Evolutionary conservation across 2,888 invertebrate species (phyloP), one percentile per base, ranked within the genome.

Genomic region (Corythucha ciliata): DNA sequence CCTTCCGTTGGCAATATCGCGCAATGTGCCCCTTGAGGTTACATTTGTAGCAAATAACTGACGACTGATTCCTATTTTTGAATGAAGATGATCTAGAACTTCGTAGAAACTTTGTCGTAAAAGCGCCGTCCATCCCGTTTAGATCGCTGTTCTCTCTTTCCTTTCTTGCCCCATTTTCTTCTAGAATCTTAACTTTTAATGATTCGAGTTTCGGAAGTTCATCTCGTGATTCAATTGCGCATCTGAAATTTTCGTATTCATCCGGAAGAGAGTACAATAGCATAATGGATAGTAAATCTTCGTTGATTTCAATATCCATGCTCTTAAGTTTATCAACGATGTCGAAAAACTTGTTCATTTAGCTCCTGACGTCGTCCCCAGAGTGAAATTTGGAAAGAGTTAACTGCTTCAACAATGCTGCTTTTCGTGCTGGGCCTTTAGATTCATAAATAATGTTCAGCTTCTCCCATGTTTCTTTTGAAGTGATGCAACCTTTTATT

Each of bases 261-360:
- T 27, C 29, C 16, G 45, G 45, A 4, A 37, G 32, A 16, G 4
- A 29, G 18, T 36, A 25, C n/a, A 45, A 39, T 3, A 45, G 45
- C 45, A 45, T 45, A 26, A 45, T 37, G 26, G 45, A 10, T 25
- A 45, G 16, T 18, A 45, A 14, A 25, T 45, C 45, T 8, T 6
- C 14, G 10, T 45, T 22, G 21, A 45, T 45, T 4, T 4, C 45
- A 8, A 45, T 32, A 7, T 4, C 33, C 45, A 45, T 45, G 20
- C 20, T 14, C 21, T 34, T 5, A 26, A 45, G 22, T 16, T 45
- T 45, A 25, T 45, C 45, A 16, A 45, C 33, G 3, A 6, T 32
- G 21, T 45, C 45, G 32, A 45, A 45, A n/a, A 27, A 45, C 12
- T 37, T 26, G n/a, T 5, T 16, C 4, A 37, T 6, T 14, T 36